Base-by-base conservation (phyloP, 1,140 invertebrate genomes). In the Stegodyphus mimosarum region DNA sequence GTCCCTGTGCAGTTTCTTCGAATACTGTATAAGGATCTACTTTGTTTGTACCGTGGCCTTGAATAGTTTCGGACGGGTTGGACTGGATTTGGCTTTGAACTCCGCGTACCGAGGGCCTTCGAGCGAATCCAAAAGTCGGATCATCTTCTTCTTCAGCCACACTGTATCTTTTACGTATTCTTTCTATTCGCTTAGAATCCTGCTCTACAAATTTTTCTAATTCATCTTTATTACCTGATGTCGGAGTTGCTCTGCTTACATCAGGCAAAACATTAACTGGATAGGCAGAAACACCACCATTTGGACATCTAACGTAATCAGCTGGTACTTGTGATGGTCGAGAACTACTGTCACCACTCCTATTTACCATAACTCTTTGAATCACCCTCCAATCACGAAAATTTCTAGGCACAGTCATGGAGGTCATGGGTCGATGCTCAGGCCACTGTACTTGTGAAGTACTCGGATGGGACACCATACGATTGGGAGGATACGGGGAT, bases 71-170 rank as follows among this genome's bases (percentile, higher is more conserved):
- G 81, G 81, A 84, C 81, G 81, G 81, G 63, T 69, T 69, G 10
- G 71, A 13, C 55, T 75, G 81, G 33, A 84, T 69, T 17, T 64
- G 64, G 18, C 64, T 76, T 50, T 86, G 94, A 60, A 94, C 94
- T 0, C 94, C 94, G 0, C 95, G 92, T 2, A 97, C 96, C 0
- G 95, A 95, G 0, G 96, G 96, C 9, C 96, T 91, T n/a, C 95
- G 92, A 88, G 95, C 95, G 89, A 97, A 97, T 6, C 95, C 96
- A 87, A 97, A 96, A 88, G 96, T 95, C 87, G 96, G 96, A 86
- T 90, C 88, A 88, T 96, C 95, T 18, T 93, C 93, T 83, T 91
- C 92, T 53, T 90, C 88, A 3, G 89, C 88, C 7, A 92, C 90
- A 83, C 90, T 92, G 87, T 93, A 96, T 18, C 95, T 92, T 87